phyloP scores from a whole-genome alignment of 2,113 vertebrate species.

The Callionymus lyra region DNA sequence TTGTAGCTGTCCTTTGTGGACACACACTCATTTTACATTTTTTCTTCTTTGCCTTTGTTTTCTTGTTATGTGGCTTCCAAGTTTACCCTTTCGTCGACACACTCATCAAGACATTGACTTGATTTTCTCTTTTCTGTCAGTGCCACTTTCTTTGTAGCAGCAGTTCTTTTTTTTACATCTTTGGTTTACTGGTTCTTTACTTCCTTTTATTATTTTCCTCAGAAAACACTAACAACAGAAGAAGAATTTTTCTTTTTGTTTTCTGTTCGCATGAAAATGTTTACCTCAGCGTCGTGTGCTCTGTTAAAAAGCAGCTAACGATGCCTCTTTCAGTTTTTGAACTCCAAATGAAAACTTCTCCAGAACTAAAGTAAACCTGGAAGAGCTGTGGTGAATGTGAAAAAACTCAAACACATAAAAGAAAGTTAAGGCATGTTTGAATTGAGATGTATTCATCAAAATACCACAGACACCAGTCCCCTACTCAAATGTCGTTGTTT shows the following conservation, averaged over 20 bases:
- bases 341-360: no score
- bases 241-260: constrained; percentile 18
- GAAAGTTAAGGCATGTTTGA: no score
- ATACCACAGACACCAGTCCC: no score
- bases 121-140: constrained; percentile 24
- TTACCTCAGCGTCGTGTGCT: constrained; percentile 35
- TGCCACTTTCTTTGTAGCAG: constrained; percentile 27
- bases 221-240: constrained; percentile 19
- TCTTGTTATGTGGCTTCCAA: constrained; percentile 38
- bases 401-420: no score
- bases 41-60: constrained; percentile 38
- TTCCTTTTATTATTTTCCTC: constrained; percentile 35
- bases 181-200: constrained; percentile 37
- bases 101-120: constrained; percentile 23
- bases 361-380: no score
- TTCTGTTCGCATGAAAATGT: constrained; percentile 20
- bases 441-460: no score
- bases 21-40: constrained; percentile 18
- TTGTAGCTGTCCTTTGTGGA: constrained; percentile 26
- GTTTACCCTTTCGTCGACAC: constrained; percentile 48
- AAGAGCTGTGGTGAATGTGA: no score
- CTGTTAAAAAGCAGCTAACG: no score
- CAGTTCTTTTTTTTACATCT: constrained; percentile 53
- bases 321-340: no score
- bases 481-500: no score